These are phyloP conservation scores for Ganaspis sp. DNA, from an alignment of 1,140 invertebrate genomes.

Conservation along the genomic window DNA sequence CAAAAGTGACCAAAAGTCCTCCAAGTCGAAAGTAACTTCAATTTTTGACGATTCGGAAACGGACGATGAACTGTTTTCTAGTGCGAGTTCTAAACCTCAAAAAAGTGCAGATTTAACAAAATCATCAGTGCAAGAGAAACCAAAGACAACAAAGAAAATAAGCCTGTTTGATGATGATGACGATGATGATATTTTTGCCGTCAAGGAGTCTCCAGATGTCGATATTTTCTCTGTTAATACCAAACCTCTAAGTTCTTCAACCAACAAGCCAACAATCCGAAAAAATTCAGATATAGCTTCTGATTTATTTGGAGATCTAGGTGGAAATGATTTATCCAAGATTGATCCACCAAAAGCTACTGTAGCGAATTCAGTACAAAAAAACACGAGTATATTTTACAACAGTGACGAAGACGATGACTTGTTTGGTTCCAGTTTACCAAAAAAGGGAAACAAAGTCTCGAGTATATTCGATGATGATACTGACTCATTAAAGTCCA, in stretches of 20 bases:
- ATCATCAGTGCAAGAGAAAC: constrained; percentile 40
- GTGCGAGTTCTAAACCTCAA: constrained; percentile 62
- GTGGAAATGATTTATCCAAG: constrained; percentile 21
- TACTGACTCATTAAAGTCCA: background rate
- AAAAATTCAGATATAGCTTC: background rate
- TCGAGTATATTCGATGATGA: constrained; percentile 31
- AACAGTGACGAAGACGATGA: constrained; percentile 54
- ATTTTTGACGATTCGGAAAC: constrained; percentile 69
- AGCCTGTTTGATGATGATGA: constrained; percentile 63
- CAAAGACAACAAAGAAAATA: constrained; percentile 39
- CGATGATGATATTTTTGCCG: constrained; percentile 56
- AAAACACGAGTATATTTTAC: constrained; percentile 45
- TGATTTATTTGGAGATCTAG: constrained; percentile 2
- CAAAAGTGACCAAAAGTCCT: constrained; percentile 37
- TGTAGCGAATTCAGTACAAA: constrained; percentile 16
- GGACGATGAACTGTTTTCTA: constrained; percentile 66
- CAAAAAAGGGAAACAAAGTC: constrained; percentile 4
- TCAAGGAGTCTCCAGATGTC: constrained; percentile 58
- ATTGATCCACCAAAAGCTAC: background rate
- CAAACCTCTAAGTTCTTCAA: background rate
- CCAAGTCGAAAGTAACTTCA: constrained; percentile 57
- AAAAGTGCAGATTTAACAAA: constrained; percentile 57
- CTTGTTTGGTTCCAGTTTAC: constrained; percentile 42
- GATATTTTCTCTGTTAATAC: constrained; percentile 59
- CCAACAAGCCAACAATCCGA: background rate